Evolutionary conservation across 2,888 invertebrate species (phyloP).

Genomic region (Drosophila robusta): DNA sequence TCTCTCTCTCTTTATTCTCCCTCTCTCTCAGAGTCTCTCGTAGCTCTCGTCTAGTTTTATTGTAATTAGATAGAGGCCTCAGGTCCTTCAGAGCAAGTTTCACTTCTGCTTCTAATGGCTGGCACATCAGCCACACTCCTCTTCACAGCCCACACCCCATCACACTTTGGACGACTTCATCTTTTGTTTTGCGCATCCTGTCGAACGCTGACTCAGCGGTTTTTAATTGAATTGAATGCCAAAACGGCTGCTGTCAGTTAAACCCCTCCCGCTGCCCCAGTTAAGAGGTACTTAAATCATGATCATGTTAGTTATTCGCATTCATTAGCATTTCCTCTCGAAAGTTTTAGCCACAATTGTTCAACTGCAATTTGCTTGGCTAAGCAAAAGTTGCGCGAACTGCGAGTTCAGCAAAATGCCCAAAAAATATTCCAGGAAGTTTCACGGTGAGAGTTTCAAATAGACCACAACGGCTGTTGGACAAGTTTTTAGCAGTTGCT

Average conservation of each 20-base stretch:
- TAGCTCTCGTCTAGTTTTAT: constrained; percentile 45
- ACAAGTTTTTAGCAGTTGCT: background rate
- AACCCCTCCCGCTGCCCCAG: background rate
- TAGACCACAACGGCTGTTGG: background rate
- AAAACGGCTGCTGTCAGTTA: constrained; percentile 39
- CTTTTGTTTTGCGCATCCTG: constrained; percentile 51
- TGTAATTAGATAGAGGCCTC: constrained; percentile 65
- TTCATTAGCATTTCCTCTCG: constrained; percentile 65
- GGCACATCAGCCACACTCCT: constrained; percentile 58
- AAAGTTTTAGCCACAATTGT: constrained; percentile 51
- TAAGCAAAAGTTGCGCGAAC: constrained; percentile 46
- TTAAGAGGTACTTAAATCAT: constrained; percentile 39
- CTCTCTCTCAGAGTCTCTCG: constrained; percentile 2
- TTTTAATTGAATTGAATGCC: constrained; percentile 79
- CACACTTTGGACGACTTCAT: constrained; percentile 30
- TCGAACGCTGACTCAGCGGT: constrained; percentile 68
- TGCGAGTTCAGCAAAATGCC: constrained; percentile 57
- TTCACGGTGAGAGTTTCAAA: background rate
- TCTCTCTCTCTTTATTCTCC: constrained; percentile 1
- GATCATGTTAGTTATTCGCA: constrained; percentile 63
- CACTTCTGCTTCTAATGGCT: constrained; percentile 53
- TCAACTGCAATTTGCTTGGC: constrained; percentile 52
- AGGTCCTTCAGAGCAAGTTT: constrained; percentile 22
- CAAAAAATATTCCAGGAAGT: constrained; percentile 11
- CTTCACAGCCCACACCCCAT: constrained; percentile 8